Percentiles rank a stretch among this genome's conserved stretches.
These are phyloP conservation scores for Eospalax fontanierii DNA, from an alignment of 2,797 vertebrate genomes.

Conservation along the genomic window DNA sequence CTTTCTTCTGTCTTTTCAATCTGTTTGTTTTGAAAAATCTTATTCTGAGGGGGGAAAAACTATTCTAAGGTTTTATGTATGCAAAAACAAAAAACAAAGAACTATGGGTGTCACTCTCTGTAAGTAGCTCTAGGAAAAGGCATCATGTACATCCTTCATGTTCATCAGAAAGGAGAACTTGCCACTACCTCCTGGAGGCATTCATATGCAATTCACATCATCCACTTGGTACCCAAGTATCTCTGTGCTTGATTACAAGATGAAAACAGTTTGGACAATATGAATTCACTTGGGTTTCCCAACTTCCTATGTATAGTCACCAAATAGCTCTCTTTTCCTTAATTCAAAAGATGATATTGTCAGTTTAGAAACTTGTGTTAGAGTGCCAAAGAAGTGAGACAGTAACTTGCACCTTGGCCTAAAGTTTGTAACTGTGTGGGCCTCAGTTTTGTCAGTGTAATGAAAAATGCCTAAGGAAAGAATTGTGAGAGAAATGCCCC, in stretches of 20 bases:
- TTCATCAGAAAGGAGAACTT: conserved; percentile 57
- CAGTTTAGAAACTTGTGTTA: conserved; percentile 13
- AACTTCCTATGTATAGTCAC: conserved; percentile 42
- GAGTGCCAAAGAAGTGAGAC: conserved; percentile 11
- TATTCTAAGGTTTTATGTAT: not conserved
- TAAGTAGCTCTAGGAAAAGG: not conserved
- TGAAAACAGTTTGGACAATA: conserved; percentile 62
- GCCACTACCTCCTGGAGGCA: not conserved
- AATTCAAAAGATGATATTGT: conserved; percentile 51
- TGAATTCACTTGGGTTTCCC: conserved; percentile 44
- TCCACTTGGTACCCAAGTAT: conserved; percentile 50
- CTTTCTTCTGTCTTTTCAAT: not conserved
- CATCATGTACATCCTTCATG: not conserved
- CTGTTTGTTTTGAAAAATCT: conserved; percentile 15
- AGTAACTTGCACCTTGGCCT: not conserved
- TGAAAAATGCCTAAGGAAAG: conserved; percentile 40
- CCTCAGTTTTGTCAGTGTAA: not conserved
- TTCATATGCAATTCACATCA: conserved; percentile 63
- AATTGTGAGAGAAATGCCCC: not conserved
- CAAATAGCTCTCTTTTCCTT: conserved; percentile 50
- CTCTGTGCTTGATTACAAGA: conserved; percentile 1
- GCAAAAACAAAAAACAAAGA: not conserved
- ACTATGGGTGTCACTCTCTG: not conserved
- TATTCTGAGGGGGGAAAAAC: not conserved
- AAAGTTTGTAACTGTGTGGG: conserved; percentile 33